These are phyloP conservation scores for Mormyrus iriodes DNA, from an alignment of 2,113 vertebrate genomes.

Conservation along the genomic window DNA sequence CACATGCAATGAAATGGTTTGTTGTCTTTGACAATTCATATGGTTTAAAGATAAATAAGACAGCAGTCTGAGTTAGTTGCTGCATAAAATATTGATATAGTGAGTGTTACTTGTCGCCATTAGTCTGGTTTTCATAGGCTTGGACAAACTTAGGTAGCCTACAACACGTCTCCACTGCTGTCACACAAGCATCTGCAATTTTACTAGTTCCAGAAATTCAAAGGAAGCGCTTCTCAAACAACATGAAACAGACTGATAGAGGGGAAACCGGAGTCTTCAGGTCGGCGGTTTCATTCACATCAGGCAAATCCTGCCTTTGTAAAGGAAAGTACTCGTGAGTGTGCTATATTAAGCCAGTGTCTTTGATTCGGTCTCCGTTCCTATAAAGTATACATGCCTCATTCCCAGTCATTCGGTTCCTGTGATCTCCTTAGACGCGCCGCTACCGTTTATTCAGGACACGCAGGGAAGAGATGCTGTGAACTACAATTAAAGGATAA, in stretches of 20 bases:
- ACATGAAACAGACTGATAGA: not conserved
- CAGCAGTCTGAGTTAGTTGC: not conserved
- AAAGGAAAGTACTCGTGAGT: not conserved
- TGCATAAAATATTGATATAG: not conserved
- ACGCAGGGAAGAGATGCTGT: not conserved
- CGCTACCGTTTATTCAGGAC: not conserved
- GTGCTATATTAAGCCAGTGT: not conserved
- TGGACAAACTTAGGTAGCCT: not conserved
- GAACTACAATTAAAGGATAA: not conserved
- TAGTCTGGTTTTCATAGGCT: not conserved
- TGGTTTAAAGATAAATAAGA: not conserved
- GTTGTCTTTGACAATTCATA: not conserved
- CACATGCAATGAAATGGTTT: not conserved
- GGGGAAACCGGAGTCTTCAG: not conserved
- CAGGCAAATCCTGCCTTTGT: not conserved
- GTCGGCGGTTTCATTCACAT: not conserved
- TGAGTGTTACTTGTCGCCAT: not conserved
- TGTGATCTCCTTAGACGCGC: not conserved
- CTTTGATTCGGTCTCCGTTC: not conserved
- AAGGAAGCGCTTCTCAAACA: not conserved
- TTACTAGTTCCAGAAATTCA: not conserved
- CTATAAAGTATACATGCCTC: not conserved
- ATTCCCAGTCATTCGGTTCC: not conserved
- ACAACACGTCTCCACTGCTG: not conserved
- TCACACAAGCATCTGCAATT: not conserved